These are phyloP conservation scores for Empis livida DNA, from an alignment of 2,888 invertebrate genomes.

Conservation along the genomic window DNA sequence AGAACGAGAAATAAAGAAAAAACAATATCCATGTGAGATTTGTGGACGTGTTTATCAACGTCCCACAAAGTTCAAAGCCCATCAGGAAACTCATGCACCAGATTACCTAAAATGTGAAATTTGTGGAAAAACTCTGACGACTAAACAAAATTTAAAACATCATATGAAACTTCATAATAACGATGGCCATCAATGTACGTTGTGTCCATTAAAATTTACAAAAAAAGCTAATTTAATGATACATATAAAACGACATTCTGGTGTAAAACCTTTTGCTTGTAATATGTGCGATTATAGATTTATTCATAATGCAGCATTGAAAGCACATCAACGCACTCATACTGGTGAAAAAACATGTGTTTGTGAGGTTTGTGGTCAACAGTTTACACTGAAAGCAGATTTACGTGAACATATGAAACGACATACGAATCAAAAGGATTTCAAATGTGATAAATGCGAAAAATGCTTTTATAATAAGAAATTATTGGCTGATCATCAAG, in stretches of 20 bases:
- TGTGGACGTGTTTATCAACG: background rate
- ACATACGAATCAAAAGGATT: background rate
- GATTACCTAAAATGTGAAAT: background rate
- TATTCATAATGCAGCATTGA: background rate
- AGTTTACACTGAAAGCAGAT: background rate
- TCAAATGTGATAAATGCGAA: background rate
- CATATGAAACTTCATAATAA: background rate
- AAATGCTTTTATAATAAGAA: background rate
- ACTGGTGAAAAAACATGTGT: background rate
- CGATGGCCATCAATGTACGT: background rate
- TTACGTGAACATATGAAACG: background rate
- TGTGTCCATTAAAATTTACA: background rate
- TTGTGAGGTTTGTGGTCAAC: background rate
- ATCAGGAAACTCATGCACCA: background rate
- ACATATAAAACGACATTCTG: background rate
- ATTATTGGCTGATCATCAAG: background rate
- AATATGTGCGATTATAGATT: background rate
- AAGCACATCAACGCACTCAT: background rate
- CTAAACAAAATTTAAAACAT: background rate
- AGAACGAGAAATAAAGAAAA: too few species aligned
- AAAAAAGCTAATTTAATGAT: background rate
- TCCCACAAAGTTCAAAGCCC: background rate
- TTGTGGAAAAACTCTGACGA: background rate
- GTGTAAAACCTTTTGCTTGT: background rate
- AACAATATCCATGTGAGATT: background rate